Evolutionary conservation across 2,888 invertebrate species (phyloP).

Genomic region (Epicampocera succincta): DNA sequence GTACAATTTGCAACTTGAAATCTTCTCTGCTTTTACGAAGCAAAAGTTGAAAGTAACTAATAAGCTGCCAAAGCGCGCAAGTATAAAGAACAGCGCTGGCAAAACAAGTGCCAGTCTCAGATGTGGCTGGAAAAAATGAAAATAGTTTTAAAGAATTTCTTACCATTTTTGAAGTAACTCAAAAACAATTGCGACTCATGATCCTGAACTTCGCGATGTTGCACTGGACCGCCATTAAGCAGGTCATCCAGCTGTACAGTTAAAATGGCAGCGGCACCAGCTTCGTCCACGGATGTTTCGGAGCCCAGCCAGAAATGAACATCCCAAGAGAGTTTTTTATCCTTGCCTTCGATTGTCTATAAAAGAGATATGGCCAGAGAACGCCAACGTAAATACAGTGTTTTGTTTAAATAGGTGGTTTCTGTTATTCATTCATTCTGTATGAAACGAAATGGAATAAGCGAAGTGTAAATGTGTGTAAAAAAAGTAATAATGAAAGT

Average conservation of each 20-base stretch:
- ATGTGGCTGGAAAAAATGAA: conserved; percentile 14
- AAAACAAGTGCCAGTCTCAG: not conserved
- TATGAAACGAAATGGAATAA: not conserved
- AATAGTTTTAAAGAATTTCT: conserved; percentile 58
- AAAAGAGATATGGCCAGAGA: conserved; percentile 4
- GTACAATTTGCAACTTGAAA: conserved; percentile 11
- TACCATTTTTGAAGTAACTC: conserved; percentile 87
- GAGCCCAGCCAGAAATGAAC: conserved; percentile 94
- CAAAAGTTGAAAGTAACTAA: conserved; percentile 10
- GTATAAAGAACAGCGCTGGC: not conserved
- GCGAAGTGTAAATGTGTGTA: not conserved
- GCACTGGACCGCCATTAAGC: conserved; percentile 91
- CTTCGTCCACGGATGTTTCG: conserved; percentile 89
- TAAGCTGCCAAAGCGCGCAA: not conserved
- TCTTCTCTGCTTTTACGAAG: not conserved
- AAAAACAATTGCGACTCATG: conserved; percentile 91
- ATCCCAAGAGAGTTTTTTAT: conserved; percentile 88
- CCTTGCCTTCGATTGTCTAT: conserved; percentile 87
- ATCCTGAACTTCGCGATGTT: conserved; percentile 92
- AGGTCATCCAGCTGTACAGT: conserved; percentile 93
- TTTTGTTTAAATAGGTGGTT: not conserved
- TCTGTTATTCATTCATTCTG: no score
- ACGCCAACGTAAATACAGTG: conserved; percentile 5
- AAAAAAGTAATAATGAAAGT: conserved; percentile 31
- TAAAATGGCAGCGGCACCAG: conserved; percentile 88